These are phyloP conservation scores for Myotis daubentonii DNA, from an alignment of 2,797 vertebrate species.

Conservation along the genomic window DNA sequence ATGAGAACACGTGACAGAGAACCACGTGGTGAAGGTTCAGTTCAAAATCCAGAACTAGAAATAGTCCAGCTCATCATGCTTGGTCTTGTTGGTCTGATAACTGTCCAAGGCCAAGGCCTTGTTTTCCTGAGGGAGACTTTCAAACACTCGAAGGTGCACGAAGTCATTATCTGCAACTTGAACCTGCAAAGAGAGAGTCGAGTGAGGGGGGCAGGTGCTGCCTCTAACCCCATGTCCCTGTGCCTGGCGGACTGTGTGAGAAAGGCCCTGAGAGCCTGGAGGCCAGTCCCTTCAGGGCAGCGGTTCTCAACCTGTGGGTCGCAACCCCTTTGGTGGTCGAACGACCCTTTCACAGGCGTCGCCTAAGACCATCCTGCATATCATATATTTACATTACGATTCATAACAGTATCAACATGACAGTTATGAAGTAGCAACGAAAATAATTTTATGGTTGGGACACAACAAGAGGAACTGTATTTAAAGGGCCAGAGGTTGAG, in stretches of 20 bases:
- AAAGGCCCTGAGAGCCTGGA: accelerated
- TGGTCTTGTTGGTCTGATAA: constrained; percentile 77
- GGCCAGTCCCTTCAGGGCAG: background rate
- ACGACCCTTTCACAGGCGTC: too few relatives aligned
- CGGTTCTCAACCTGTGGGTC: too few relatives aligned
- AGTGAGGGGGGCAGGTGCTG: background rate
- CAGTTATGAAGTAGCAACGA: too few relatives aligned
- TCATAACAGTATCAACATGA: too few relatives aligned
- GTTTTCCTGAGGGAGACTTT: constrained; percentile 68
- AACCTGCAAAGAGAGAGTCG: constrained; percentile 48
- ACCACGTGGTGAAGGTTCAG: accelerated
- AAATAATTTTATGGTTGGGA: too few relatives aligned
- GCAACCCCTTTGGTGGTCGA: too few relatives aligned
- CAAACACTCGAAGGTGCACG: constrained; percentile 45
- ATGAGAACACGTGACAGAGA: accelerated
- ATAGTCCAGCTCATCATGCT: constrained; percentile 49
- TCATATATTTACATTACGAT: too few relatives aligned
- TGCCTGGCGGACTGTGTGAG: accelerated
- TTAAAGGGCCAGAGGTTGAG: too few relatives aligned
- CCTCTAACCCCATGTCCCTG: background rate
- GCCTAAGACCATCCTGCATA: too few relatives aligned
- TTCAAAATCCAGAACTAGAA: constrained; percentile 34
- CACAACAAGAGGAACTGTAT: too few relatives aligned
- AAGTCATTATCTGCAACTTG: background rate
- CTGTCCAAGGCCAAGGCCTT: constrained; percentile 21